phyloP scores from a whole-genome alignment of 2,888 invertebrate genomes.

The Abrostola triplasia region DNA sequence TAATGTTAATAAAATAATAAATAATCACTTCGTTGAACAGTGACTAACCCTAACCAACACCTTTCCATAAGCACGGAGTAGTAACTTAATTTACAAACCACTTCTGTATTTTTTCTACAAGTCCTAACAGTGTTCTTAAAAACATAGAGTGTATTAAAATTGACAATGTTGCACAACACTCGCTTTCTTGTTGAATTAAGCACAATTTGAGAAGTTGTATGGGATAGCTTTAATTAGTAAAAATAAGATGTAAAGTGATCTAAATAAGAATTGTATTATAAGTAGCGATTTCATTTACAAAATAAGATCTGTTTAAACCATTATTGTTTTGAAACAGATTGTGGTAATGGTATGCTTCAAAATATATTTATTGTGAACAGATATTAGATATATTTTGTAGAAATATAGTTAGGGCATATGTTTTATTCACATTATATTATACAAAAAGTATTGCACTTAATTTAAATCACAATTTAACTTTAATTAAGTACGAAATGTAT shows the following conservation, averaged over 20 bases:
- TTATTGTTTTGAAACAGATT: constrained; percentile 32
- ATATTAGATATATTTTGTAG: constrained; percentile 43
- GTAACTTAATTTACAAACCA: constrained; percentile 30
- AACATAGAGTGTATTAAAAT: constrained; percentile 32
- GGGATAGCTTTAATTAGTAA: constrained; percentile 88
- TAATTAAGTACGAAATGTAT: constrained; percentile 25
- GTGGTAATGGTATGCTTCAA: constrained; percentile 34
- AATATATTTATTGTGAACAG: constrained; percentile 29
- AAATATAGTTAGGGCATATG: constrained; percentile 33
- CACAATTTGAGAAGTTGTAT: constrained; percentile 85
- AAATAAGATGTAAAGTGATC: constrained; percentile 73
- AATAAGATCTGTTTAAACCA: constrained; percentile 43
- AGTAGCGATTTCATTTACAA: constrained; percentile 53
- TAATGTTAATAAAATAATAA: neutral
- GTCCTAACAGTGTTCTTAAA: constrained; percentile 26
- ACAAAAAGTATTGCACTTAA: constrained; percentile 33
- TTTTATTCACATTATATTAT: constrained; percentile 35
- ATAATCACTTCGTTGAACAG: neutral
- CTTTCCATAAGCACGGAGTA: constrained; percentile 38
- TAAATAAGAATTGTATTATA: constrained; percentile 64
- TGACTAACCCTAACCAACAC: constrained; percentile 7
- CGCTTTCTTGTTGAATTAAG: constrained; percentile 76
- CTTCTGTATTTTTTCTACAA: constrained; percentile 10
- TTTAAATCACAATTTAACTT: constrained; percentile 30
- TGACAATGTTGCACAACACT: constrained; percentile 64